Percentiles rank a stretch among this genome's conserved stretches.
phyloP scores from a whole-genome alignment of 2,113 vertebrate species.

The Apteryx owenii region DNA sequence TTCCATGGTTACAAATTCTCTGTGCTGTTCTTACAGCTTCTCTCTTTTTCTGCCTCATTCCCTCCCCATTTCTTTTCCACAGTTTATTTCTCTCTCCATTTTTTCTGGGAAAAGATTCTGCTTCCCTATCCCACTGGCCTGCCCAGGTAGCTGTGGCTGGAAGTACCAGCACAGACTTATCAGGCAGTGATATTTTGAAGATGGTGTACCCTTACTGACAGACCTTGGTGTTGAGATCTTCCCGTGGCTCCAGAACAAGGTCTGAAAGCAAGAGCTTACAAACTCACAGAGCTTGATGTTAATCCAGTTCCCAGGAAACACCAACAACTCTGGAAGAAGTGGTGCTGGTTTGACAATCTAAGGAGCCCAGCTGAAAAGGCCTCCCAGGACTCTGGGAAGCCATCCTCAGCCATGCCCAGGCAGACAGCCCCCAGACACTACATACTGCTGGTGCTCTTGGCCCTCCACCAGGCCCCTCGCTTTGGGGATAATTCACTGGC shows the following conservation, averaged over 20 bases:
- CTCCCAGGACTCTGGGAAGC: not conserved
- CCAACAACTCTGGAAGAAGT: not conserved
- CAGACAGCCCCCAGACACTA: not conserved
- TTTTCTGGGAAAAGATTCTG: not conserved
- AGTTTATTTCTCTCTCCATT: not conserved
- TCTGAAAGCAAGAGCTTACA: not conserved
- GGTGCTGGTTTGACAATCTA: not conserved
- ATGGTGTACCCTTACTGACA: not conserved
- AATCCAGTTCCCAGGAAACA: not conserved
- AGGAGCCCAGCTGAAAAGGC: not conserved
- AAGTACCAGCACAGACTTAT: not conserved
- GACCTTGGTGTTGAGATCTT: not conserved
- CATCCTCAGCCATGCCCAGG: not conserved
- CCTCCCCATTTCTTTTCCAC: not conserved
- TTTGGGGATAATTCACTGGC: not conserved
- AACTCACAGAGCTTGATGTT: not conserved
- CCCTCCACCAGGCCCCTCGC: not conserved
- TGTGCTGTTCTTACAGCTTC: not conserved
- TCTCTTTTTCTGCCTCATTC: not conserved
- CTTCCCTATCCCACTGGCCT: not conserved
- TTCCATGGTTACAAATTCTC: not conserved
- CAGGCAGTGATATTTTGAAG: not conserved
- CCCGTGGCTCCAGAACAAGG: not conserved
- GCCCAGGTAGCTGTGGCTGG: fast-evolving
- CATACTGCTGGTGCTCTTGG: not conserved